phyloP scores from a whole-genome alignment of 2,888 invertebrate genomes.

The Dicycla oo region DNA sequence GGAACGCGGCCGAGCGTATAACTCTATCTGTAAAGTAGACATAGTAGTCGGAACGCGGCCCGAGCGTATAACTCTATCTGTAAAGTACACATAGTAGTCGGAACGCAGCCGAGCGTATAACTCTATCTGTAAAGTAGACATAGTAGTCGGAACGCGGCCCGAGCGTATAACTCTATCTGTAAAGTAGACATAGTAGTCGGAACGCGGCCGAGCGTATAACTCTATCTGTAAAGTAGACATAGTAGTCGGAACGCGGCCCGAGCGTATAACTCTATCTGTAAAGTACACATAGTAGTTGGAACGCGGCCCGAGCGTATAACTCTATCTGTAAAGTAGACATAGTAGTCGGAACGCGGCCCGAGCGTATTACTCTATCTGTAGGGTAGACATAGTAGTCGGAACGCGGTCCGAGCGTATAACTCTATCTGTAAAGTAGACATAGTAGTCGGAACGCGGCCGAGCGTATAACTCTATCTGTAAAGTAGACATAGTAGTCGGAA shows the following conservation, averaged over 20 bases:
- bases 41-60: conserved; percentile 17
- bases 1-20: conserved; percentile 17
- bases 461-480: conserved; percentile 29
- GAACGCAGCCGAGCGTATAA: conserved; percentile 22
- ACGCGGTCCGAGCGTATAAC: conserved; percentile 26
- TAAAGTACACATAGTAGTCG: conserved; percentile 14
- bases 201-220: conserved; percentile 26
- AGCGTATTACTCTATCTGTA: conserved; percentile 26
- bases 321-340: conserved; percentile 19
- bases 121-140: conserved; percentile 22
- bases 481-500: conserved; percentile 14
- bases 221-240: conserved; percentile 19
- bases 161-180: conserved; percentile 29
- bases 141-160: conserved; percentile 19
- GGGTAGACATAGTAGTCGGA: conserved; percentile 12
- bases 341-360: conserved; percentile 19
- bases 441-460: conserved; percentile 18
- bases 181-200: conserved; percentile 12
- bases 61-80: conserved; percentile 31
- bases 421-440: conserved; percentile 19
- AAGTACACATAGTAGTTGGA: conserved; percentile 12
- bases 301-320: conserved; percentile 27
- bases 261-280: conserved; percentile 29
- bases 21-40: conserved; percentile 26
- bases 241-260: conserved; percentile 19